These are phyloP conservation scores for Acropora tenuis DNA, from an alignment of 64 coral and sea anemone genomes.

Conservation along the genomic window DNA sequence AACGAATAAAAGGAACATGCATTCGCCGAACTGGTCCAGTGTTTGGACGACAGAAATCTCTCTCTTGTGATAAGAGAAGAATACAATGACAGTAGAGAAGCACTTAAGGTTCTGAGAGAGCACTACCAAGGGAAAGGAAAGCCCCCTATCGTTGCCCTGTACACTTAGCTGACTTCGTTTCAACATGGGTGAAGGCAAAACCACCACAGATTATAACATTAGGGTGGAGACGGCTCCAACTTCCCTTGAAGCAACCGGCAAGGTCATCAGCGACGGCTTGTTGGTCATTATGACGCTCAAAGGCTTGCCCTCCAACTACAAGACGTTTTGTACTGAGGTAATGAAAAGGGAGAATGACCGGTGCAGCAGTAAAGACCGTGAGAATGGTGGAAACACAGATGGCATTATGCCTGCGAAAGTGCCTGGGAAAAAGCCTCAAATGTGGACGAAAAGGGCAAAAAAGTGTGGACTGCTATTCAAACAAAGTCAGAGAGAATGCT, in stretches of 20 bases:
- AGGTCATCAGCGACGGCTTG: constrained; percentile 18
- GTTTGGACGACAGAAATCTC: too few species aligned
- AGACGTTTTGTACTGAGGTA: not conserved
- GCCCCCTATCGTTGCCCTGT: too few species aligned
- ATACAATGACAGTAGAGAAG: constrained; percentile 13
- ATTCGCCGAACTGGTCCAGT: too few species aligned
- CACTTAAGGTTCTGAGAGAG: not conserved
- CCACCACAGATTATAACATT: constrained; percentile 14
- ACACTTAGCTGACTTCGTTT: constrained; percentile 18
- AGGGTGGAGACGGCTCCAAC: constrained; percentile 18
- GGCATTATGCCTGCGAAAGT: too few species aligned
- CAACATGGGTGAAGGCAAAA: not conserved
- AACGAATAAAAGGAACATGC: not conserved
- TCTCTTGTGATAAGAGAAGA: too few species aligned
- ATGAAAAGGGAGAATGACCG: constrained; percentile 10
- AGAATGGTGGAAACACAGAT: too few species aligned
- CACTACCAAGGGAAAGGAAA: not conserved
- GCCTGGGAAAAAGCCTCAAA: too few species aligned
- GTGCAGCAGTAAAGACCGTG: too few species aligned
- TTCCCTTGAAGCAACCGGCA: not conserved
- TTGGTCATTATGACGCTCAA: not conserved
- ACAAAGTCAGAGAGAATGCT: too few species aligned
- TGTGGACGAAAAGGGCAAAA: too few species aligned
- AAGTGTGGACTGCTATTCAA: too few species aligned
- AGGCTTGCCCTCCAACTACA: not conserved